phyloP scores from a whole-genome alignment of 2,797 vertebrate species.

The Myotis vivesi region DNA sequence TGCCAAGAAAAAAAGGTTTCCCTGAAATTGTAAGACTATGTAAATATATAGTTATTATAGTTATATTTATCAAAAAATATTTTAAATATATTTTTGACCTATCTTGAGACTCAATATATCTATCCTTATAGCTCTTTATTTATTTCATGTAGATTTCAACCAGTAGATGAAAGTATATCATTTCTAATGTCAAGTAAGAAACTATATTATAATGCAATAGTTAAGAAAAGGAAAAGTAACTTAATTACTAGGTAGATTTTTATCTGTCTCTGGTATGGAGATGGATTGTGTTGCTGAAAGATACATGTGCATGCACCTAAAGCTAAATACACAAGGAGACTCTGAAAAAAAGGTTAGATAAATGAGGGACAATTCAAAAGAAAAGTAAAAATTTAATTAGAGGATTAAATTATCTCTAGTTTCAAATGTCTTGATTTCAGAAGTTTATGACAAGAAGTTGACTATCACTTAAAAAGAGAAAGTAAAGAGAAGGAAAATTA shows the following conservation, averaged over 20 bases:
- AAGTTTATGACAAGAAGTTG: background rate
- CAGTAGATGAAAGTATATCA: constrained; percentile 10
- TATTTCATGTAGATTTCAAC: constrained; percentile 9
- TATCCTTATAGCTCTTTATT: background rate
- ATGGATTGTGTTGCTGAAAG: background rate
- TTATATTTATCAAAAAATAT: background rate
- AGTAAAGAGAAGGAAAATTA: background rate
- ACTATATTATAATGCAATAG: background rate
- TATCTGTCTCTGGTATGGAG: background rate
- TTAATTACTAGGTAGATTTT: constrained; percentile 31
- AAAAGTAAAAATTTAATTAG: background rate
- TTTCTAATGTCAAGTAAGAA: background rate
- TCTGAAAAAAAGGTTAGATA: background rate
- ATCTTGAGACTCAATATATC: background rate
- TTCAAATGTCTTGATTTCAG: background rate
- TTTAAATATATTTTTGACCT: background rate
- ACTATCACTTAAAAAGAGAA: background rate
- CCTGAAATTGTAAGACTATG: background rate
- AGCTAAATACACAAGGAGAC: background rate
- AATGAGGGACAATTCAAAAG: background rate
- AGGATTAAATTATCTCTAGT: background rate
- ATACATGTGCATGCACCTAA: background rate
- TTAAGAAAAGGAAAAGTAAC: background rate
- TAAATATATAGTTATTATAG: background rate
- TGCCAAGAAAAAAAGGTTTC: background rate